These are phyloP conservation scores for Rhinatrema bivittatum DNA, from an alignment of 2,797 vertebrate species.

Conservation along the genomic window DNA sequence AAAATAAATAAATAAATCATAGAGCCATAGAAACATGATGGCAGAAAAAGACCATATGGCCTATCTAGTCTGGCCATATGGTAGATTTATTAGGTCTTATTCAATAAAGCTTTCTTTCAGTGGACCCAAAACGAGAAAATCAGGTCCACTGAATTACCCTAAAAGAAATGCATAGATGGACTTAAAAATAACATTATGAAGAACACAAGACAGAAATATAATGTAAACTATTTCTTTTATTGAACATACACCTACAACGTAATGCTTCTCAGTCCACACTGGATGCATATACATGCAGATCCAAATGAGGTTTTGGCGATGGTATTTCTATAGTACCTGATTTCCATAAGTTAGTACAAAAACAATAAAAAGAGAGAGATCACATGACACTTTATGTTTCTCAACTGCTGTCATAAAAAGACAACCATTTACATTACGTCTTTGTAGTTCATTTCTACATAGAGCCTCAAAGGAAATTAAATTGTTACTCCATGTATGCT, in stretches of 20 bases:
- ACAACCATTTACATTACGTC: slow-evolving; percentile 39
- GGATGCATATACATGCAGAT: slow-evolving; percentile 33
- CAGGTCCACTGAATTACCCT: no score
- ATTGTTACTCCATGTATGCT: slow-evolving; percentile 45
- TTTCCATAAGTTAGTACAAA: slow-evolving; percentile 59
- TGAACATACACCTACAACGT: slow-evolving; percentile 72
- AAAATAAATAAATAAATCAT: no score
- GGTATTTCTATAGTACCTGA: slow-evolving; percentile 45
- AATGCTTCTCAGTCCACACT: slow-evolving; percentile 42
- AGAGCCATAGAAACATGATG: no score
- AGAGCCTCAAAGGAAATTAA: slow-evolving; percentile 34
- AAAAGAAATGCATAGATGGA: no score
- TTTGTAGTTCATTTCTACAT: slow-evolving; percentile 47
- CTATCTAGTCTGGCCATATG: no score
- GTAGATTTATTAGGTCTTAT: no score
- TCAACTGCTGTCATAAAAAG: slow-evolving; percentile 34
- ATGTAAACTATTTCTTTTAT: slow-evolving; percentile 69
- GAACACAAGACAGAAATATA: slow-evolving; percentile 4
- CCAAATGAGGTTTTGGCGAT: slow-evolving; percentile 30
- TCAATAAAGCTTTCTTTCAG: no score
- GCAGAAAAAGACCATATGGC: no score
- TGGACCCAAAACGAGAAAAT: no score
- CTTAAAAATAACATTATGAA: no score
- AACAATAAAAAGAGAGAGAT: slow-evolving; percentile 33
- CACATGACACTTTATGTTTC: slow-evolving; percentile 36